phyloP scores from a whole-genome alignment of 2,113 vertebrate species.

The Cercopithecus mona region DNA sequence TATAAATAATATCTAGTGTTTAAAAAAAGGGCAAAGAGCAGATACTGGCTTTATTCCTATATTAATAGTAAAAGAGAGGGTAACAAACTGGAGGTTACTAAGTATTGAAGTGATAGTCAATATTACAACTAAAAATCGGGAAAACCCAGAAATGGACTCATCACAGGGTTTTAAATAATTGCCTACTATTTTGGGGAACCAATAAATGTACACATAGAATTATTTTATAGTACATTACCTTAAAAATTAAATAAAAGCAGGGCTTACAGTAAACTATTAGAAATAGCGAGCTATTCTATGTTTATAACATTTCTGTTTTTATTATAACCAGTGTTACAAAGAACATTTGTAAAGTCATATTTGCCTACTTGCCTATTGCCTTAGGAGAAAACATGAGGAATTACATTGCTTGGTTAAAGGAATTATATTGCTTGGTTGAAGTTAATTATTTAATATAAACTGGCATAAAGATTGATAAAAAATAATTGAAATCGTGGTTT shows the following conservation, averaged over 20 bases:
- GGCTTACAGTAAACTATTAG: not conserved
- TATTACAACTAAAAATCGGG: not conserved
- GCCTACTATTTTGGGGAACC: not conserved
- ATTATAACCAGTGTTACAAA: not conserved
- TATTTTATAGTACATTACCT: not conserved
- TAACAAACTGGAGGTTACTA: not conserved
- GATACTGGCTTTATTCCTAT: not conserved
- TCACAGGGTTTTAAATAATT: not conserved
- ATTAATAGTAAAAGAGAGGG: not conserved
- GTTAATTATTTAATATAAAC: slow-evolving; percentile 15
- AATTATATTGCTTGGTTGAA: not conserved
- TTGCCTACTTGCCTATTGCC: not conserved
- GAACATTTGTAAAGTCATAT: not conserved
- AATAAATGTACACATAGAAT: not conserved
- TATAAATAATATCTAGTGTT: not conserved
- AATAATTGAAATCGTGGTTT: not conserved
- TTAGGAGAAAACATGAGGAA: slow-evolving; percentile 12
- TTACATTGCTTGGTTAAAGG: not conserved
- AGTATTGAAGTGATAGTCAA: not conserved
- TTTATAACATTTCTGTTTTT: not conserved
- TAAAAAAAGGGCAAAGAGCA: not conserved
- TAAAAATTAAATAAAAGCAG: not conserved
- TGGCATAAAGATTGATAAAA: not conserved
- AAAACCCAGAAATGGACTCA: not conserved
- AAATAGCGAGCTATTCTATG: not conserved